phyloP scores from a whole-genome alignment of 1,140 invertebrate species.

The Pinna nobilis region DNA sequence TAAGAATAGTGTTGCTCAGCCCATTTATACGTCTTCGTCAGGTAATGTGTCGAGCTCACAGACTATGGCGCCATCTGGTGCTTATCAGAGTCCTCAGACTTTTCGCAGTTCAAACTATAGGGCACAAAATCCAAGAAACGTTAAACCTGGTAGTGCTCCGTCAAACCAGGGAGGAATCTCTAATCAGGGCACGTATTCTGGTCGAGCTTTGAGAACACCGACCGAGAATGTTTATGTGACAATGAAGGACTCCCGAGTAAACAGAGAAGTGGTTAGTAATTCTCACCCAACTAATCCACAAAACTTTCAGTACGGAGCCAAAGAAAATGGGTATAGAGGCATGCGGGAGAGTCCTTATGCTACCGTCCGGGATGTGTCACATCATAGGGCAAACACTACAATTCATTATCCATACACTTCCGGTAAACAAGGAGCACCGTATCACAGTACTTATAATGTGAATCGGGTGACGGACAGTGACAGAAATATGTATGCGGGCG shows the following conservation, averaged over 20 bases:
- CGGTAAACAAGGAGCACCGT: slow-evolving; percentile 5
- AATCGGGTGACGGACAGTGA: slow-evolving; percentile 20
- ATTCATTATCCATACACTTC: background rate
- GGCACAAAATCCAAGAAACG: no score
- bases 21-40: no score
- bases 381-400: background rate
- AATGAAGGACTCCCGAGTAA: background rate
- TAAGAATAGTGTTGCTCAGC: no score
- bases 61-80: no score
- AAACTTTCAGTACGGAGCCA: no score
- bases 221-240: slow-evolving; percentile 10
- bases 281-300: no score
- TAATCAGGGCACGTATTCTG: no score
- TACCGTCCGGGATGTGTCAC: slow-evolving; percentile 23
- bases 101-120: no score
- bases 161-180: no score
- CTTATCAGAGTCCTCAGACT: no score
- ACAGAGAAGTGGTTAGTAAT: background rate
- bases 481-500: background rate
- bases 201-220: background rate
- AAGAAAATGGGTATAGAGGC: slow-evolving; percentile 1
- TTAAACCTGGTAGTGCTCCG: no score
- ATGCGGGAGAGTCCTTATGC: slow-evolving; percentile 45
- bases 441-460: slow-evolving; percentile 32
- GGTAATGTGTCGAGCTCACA: no score